A percentile compares a stretch with the other conserved stretches of the same genome.
phyloP scores from a whole-genome alignment of 2,888 invertebrate species.

The Syrphus vitripennis region DNA sequence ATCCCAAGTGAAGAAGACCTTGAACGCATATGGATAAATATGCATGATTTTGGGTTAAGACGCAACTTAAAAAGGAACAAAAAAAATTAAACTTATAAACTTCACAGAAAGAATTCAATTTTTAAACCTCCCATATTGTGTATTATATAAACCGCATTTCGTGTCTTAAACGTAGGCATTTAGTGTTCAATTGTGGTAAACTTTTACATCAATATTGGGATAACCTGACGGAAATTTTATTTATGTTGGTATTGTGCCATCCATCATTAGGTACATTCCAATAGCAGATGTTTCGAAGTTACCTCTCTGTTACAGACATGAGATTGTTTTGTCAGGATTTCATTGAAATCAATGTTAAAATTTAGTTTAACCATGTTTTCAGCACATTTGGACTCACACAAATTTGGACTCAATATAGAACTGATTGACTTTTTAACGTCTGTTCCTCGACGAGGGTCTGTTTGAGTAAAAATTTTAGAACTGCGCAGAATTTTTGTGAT shows the following conservation, averaged over 20 bases:
- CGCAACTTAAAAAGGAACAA: not conserved
- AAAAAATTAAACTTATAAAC: not conserved
- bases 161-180: slow-evolving; percentile 46
- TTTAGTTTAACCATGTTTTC: not conserved
- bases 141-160: slow-evolving; percentile 33
- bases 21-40: slow-evolving; percentile 57
- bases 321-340: not conserved
- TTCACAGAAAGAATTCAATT: slow-evolving; percentile 16
- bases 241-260: not conserved
- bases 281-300: not conserved
- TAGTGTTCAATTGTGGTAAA: slow-evolving; percentile 63
- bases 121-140: not conserved
- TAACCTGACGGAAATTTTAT: not conserved
- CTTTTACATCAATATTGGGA: slow-evolving; percentile 29
- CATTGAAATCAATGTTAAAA: not conserved
- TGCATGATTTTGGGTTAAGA: not conserved
- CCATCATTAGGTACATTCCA: not conserved
- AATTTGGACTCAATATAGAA: not conserved
- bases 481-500: no score
- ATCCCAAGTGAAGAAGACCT: slow-evolving; percentile 28
- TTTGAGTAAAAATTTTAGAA: no score
- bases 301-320: not conserved
- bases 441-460: no score
- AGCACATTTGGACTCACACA: no score
- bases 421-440: no score